A percentile compares a stretch with the other conserved stretches of the same genome.
These are phyloP conservation scores for Bolborhynchus lineola DNA, from an alignment of 2,113 vertebrate species.

Conservation along the genomic window DNA sequence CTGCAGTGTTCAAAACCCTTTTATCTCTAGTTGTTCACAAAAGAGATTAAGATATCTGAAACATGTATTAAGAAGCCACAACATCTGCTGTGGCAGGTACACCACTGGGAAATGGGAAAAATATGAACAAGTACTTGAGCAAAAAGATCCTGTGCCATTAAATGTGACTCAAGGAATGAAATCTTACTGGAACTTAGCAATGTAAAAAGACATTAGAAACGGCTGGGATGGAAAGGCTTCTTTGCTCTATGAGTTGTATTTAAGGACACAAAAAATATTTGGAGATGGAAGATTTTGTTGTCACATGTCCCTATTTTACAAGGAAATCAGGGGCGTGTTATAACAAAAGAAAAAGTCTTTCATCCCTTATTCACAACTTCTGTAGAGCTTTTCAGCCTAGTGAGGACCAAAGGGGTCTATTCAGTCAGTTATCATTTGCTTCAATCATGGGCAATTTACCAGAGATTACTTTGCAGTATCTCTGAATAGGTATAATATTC, in stretches of 20 bases:
- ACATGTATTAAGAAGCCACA: not conserved
- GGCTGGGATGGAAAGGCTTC: not conserved
- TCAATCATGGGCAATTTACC: conserved; percentile 38
- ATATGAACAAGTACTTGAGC: not conserved
- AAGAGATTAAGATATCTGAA: not conserved
- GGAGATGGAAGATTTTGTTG: not conserved
- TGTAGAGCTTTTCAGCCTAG: not conserved
- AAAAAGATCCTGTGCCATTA: not conserved
- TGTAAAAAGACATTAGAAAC: not conserved
- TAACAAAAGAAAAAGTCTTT: not conserved
- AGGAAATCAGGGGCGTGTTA: not conserved
- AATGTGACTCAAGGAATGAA: not conserved
- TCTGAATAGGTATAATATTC: conserved; percentile 27
- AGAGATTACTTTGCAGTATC: conserved; percentile 24
- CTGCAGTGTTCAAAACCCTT: not conserved
- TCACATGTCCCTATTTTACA: not conserved
- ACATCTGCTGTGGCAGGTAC: not conserved
- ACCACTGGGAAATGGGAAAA: not conserved
- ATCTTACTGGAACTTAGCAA: not conserved
- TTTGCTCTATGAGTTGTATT: not conserved
- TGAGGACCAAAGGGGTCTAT: not conserved
- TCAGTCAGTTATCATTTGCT: conserved; percentile 18
- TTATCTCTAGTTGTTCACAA: not conserved
- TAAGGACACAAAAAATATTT: not conserved
- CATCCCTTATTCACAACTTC: not conserved